Evolutionary conservation across 2,113 vertebrate genomes (phyloP).

Genomic region (Sisor rabdophorus): DNA sequence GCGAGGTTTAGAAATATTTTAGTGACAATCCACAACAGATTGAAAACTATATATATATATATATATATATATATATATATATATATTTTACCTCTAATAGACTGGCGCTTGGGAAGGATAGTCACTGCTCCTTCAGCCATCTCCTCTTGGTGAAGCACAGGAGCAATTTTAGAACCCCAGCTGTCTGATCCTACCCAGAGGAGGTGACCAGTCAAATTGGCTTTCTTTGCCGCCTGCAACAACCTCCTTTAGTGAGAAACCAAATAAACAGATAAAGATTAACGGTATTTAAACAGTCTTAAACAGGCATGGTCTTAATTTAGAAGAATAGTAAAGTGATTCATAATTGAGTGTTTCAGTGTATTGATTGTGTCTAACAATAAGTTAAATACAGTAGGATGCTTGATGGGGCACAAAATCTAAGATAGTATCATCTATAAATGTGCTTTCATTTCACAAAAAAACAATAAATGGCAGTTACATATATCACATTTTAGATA

Average conservation of each 20-base stretch:
- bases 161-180: conserved; percentile 95
- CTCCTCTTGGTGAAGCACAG: conserved; percentile 88
- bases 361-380: conserved; percentile 24
- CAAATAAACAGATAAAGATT: conserved; percentile 23
- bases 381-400: conserved; percentile 7
- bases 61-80: no score
- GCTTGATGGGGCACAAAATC: conserved; percentile 13
- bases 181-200: conserved; percentile 98
- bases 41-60: no score
- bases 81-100: conserved; percentile 90
- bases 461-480: not conserved
- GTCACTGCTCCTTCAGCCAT: conserved; percentile 93
- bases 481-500: not conserved
- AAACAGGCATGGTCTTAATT: conserved; percentile 10
- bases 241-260: conserved; percentile 72
- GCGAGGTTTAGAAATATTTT: no score
- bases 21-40: no score
- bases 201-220: conserved; percentile 93
- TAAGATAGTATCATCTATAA: conserved; percentile 20
- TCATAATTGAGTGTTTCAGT: conserved; percentile 17
- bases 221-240: conserved; percentile 87
- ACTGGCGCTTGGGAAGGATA: conserved; percentile 88
- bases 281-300: conserved; percentile 23
- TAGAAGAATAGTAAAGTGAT: conserved; percentile 38
- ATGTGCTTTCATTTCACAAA: not conserved